Evolutionary conservation across 2,797 vertebrate genomes (phyloP).

Genomic region (Catharus ustulatus): DNA sequence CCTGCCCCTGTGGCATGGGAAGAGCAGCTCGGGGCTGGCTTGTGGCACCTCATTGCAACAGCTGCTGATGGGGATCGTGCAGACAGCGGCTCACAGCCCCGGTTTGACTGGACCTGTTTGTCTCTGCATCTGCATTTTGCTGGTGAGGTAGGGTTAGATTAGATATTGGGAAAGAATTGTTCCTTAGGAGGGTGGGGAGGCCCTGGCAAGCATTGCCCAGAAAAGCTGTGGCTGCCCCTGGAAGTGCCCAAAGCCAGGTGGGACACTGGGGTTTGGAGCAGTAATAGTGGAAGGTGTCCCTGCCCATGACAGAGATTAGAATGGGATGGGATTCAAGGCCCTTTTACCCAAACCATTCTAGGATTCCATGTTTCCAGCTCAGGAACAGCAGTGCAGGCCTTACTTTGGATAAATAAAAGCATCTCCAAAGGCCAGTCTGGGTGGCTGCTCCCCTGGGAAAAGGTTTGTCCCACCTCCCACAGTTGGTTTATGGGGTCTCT

Average conservation of each 20-base stretch:
- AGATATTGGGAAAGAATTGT: background rate
- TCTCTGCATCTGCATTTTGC: background rate
- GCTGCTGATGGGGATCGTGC: background rate
- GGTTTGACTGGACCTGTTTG: background rate
- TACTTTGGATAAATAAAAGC: background rate
- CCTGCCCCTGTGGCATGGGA: background rate
- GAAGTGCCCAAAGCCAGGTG: rapidly evolving
- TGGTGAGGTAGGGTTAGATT: background rate
- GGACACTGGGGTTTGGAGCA: background rate
- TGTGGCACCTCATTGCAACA: background rate
- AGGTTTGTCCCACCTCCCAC: rapidly evolving
- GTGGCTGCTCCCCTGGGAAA: background rate
- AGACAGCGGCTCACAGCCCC: background rate
- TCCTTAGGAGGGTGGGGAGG: background rate
- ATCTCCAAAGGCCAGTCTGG: background rate
- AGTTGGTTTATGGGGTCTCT: rapidly evolving
- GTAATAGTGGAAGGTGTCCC: rapidly evolving
- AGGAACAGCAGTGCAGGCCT: too few relatives aligned
- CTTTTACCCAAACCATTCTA: background rate
- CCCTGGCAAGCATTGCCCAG: background rate
- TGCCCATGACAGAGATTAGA: too few relatives aligned
- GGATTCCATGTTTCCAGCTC: background rate
- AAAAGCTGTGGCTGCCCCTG: background rate
- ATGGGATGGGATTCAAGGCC: too few relatives aligned
- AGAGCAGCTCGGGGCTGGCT: background rate